Evolutionary conservation across 2,888 invertebrate genomes (phyloP), one percentile per base, ranked within the genome.

Genomic region (Folsomia manolachei): DNA sequence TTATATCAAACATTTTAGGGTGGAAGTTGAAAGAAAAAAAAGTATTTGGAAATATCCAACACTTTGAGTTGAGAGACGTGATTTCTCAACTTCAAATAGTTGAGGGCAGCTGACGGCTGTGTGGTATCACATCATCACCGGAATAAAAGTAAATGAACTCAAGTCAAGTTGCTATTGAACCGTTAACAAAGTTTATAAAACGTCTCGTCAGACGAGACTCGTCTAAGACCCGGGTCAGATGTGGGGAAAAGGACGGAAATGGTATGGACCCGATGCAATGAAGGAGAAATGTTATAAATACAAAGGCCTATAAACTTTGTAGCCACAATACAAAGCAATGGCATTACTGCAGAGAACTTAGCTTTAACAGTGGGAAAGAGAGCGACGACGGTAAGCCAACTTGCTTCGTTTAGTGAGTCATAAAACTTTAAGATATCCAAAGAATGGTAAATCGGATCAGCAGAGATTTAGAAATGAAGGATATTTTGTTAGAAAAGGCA

Each of bases 361-460:
- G 39, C 7, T 39, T 14, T 14, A 39, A 39, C 39, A 39, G 39
- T 39, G 39, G 7, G n/a, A 51, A 51, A 62, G 60, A 21, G 19
- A 60, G 62, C 25, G 9, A 24, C 14, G 23, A 24, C 24, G 62
- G 23, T 39, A 39, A 23, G 25, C 21, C 25, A 19, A 23, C 24
- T 27, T 25, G 26, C 18, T 63, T 26, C 25, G 63, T 26, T 63
- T 63, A 63, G 26, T 63, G 27, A 63, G 63, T 63, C 63, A 63
- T 63, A 63, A 63, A 63, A 63, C 63, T 63, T 23, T 62, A 24
- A 9, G 62, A 62, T 62, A 62, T 62, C 63, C 27, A 25, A 27
- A 63, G 63, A 63, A 63, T 63, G 27, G 27, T n/a, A 63, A 63
- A 63, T 63, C 27, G 27, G 63, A 63, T 63, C 56, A 19, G 56